Evolutionary conservation across 2,888 invertebrate species (phyloP).

Genomic region (Ophraella communa): DNA sequence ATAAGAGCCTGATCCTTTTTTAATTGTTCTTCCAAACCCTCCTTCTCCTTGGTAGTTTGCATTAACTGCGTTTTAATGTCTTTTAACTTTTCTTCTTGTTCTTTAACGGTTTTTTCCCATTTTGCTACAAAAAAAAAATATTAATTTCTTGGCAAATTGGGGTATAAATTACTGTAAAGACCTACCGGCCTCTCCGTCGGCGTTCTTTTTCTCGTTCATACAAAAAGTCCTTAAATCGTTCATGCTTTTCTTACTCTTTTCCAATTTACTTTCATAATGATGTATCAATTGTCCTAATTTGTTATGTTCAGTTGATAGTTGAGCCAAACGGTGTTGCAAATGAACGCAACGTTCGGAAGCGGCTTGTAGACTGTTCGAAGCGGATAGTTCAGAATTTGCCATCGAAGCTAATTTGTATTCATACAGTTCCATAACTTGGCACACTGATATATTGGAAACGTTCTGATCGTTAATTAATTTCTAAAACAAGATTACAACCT

Average conservation of each 20-base stretch:
- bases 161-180: neutral
- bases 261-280: constrained; percentile 62
- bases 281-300: constrained; percentile 62
- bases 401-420: constrained; percentile 71
- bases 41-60: constrained; percentile 39
- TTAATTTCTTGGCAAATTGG: neutral
- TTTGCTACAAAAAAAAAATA: constrained; percentile 31
- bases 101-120: constrained; percentile 46
- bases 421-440: constrained; percentile 75
- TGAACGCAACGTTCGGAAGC: constrained; percentile 62
- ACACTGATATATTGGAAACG: constrained; percentile 67
- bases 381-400: constrained; percentile 62
- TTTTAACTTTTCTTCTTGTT: constrained; percentile 43
- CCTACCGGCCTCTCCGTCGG: constrained; percentile 22
- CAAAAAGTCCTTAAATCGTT: constrained; percentile 33
- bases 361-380: constrained; percentile 63
- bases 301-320: constrained; percentile 61
- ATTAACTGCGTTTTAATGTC: constrained; percentile 34
- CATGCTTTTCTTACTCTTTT: constrained; percentile 56
- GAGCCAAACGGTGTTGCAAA: constrained; percentile 62
- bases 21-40: constrained; percentile 46
- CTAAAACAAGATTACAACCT: constrained; percentile 27
- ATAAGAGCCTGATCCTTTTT: constrained; percentile 46
- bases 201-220: constrained; percentile 23
- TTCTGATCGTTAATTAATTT: constrained; percentile 43